Evolutionary conservation across 1,140 invertebrate genomes (phyloP).

Genomic region (Thrips palmi): DNA sequence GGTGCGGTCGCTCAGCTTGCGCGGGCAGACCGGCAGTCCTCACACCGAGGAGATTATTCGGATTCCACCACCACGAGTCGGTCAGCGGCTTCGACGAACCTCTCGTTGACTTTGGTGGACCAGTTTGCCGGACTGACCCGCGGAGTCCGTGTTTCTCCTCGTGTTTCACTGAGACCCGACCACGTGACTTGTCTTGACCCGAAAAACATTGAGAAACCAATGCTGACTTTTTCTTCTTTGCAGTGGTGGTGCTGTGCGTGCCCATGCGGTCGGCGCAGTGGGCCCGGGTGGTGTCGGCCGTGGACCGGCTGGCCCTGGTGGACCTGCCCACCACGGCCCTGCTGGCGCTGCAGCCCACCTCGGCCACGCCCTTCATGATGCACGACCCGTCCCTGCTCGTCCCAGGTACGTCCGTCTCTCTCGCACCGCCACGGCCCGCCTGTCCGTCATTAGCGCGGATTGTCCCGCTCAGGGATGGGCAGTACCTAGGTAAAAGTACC

Average conservation of each 20-base stretch:
- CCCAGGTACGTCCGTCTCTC: slow-evolving; percentile 12
- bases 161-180: not conserved
- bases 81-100: no score
- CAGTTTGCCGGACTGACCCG: no score
- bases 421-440: slow-evolving; percentile 10
- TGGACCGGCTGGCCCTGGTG: slow-evolving; percentile 21
- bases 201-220: no score
- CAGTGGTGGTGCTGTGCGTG: slow-evolving; percentile 25
- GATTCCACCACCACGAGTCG: no score
- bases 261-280: slow-evolving; percentile 23
- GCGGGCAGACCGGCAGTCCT: no score
- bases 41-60: no score
- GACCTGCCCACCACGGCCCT: slow-evolving; percentile 19
- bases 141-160: no score
- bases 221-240: slow-evolving; percentile 13
- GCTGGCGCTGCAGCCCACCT: slow-evolving; percentile 21
- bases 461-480: no score
- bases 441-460: no score
- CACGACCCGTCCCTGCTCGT: slow-evolving; percentile 15
- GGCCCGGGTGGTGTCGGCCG: slow-evolving; percentile 20
- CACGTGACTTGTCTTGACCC: not conserved
- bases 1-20: no score
- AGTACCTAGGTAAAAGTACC: no score
- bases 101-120: no score
- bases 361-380: slow-evolving; percentile 21